Evolutionary conservation across 2,888 invertebrate genomes (phyloP).

Genomic region (Aromia moschata): DNA sequence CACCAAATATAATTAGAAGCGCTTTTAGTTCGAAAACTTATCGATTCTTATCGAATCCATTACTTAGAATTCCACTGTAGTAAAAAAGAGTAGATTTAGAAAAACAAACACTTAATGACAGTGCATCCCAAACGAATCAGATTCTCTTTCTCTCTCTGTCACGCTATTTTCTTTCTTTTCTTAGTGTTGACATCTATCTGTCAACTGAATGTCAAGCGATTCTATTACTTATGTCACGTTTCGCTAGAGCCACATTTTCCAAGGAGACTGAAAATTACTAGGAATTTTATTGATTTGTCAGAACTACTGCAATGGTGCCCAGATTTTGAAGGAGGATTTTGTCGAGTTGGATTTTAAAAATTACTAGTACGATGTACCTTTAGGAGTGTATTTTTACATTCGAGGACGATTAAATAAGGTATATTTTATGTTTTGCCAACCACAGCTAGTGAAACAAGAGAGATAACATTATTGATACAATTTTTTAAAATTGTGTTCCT

Average conservation of each 20-base stretch:
- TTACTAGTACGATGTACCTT: slow-evolving; percentile 8
- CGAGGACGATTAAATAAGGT: slow-evolving; percentile 8
- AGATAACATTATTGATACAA: too few relatives aligned
- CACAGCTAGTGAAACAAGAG: too few relatives aligned
- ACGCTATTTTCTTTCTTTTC: slow-evolving; percentile 1
- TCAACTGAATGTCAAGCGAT: slow-evolving; percentile 25
- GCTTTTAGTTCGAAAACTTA: too few relatives aligned
- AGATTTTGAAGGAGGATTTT: slow-evolving; percentile 37
- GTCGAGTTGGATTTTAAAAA: slow-evolving; percentile 4
- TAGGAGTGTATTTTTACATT: slow-evolving; percentile 9
- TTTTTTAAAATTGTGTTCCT: too few relatives aligned
- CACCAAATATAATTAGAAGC: too few relatives aligned
- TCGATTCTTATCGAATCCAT: too few relatives aligned
- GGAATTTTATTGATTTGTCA: slow-evolving; percentile 36
- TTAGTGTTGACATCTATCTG: neutral
- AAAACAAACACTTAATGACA: too few relatives aligned
- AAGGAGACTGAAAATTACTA: slow-evolving; percentile 4
- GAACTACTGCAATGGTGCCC: slow-evolving; percentile 32
- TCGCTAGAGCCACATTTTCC: slow-evolving; percentile 19
- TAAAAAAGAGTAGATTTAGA: too few relatives aligned
- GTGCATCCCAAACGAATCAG: neutral
- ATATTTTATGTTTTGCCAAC: neutral
- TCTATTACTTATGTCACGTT: slow-evolving; percentile 32
- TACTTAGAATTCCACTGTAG: too few relatives aligned
- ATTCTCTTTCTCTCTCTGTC: neutral